Base-by-base conservation (phyloP, 2,113 vertebrate species). In the Neotoma lepida region DNA sequence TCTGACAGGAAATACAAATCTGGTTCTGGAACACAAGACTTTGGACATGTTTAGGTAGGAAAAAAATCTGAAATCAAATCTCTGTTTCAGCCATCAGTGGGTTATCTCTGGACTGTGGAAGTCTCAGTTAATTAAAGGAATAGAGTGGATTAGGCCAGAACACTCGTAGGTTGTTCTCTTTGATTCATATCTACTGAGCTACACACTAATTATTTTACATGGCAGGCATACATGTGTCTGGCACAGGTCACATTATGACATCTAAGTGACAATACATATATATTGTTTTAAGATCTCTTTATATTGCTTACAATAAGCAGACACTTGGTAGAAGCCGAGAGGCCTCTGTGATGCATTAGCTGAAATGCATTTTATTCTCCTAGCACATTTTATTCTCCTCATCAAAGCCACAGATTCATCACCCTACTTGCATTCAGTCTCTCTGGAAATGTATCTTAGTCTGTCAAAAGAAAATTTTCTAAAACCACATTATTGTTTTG, bases 21-120 rank as follows among this genome's bases (percentile, higher is more conserved):
- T 99, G 91, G 98, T 99, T 93, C 98, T 99, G 93, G 99, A 99
- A 96, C 99, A 99, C 96, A 99, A 99, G 98, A 99, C 99, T 6
- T 98, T 99, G 96, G 99, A 99, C 96, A 98, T 99, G 90, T 99
- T 99, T 98, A 99, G 99, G 99, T 99, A 97, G 98, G 91, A 64
- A 90, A 85, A 76, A 56, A 74, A 51, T 88, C 28, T 70, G 86
- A 91, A 89, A 82, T 56, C 71, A 76, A 95, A 82, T 82, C 56
- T 41, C 26, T 94, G 71, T 33, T 85, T 1, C 49, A 86, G 33
- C n/a, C 20, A 17, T 17, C 13, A 41, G 35, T 66, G 1, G 3
- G 20, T 77, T 30, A 93, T 88, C 71, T 66, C 63, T 78, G 94
- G 82, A 70, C 30, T 44, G 2, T 92, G 73, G 24, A 63, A 56